A percentile compares a stretch with the other conserved stretches of the same genome.
phyloP scores from a whole-genome alignment of 2,797 vertebrate genomes.

The Macrochelys suwanniensis region DNA sequence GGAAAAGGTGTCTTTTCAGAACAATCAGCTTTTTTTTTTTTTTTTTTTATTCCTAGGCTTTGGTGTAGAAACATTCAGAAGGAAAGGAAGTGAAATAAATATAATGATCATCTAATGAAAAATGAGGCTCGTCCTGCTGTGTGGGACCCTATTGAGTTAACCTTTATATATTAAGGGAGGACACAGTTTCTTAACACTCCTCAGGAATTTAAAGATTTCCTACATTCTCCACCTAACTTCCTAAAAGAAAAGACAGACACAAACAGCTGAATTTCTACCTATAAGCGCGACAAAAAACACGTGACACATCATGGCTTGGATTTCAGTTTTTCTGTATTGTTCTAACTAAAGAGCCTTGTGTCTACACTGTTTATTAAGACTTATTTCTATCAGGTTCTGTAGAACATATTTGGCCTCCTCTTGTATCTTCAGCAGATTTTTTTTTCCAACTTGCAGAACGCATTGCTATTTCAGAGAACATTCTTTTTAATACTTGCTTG shows the following conservation, averaged over 20 bases:
- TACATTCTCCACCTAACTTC: background rate
- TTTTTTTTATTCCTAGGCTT: background rate
- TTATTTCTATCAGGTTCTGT: background rate
- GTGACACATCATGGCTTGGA: background rate
- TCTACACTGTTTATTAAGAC: background rate
- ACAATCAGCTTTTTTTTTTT: background rate
- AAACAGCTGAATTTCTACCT: background rate
- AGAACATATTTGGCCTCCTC: background rate
- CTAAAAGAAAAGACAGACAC: background rate
- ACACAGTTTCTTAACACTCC: background rate
- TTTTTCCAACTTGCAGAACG: background rate
- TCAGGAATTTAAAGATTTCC: conserved; percentile 1
- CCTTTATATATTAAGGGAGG: background rate
- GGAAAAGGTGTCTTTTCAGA: background rate
- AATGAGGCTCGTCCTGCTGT: background rate
- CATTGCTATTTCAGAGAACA: background rate
- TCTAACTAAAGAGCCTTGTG: background rate
- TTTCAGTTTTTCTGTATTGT: background rate
- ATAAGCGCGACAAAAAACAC: background rate
- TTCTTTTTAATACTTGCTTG: conserved; percentile 10
- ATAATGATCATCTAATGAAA: background rate
- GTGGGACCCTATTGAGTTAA: background rate
- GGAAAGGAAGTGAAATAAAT: conserved; percentile 8
- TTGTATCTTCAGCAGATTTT: background rate
- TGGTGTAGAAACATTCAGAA: background rate